phyloP scores from a whole-genome alignment of 2,797 vertebrate genomes.

The Ceryle rudis region DNA sequence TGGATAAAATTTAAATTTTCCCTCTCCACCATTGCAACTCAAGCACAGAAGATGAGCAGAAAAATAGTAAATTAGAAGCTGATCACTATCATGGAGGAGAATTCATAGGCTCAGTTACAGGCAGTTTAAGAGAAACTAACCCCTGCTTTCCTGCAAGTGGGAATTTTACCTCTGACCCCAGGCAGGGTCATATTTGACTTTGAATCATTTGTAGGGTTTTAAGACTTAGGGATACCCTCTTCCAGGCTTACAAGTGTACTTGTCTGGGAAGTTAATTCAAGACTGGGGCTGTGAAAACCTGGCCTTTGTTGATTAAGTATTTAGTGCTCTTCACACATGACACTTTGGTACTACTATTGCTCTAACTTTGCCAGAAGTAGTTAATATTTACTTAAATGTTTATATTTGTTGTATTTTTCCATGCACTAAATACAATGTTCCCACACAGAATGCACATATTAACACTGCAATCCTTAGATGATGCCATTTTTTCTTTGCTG shows the following conservation, averaged over 20 bases:
- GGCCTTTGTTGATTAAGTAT: neutral
- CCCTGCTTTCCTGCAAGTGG: neutral
- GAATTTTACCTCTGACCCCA: neutral
- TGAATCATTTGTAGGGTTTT: neutral
- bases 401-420: neutral
- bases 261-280: neutral
- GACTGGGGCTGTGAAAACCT: neutral
- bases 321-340: neutral
- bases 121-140: neutral
- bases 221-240: neutral
- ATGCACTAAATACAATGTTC: neutral
- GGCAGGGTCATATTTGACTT: neutral
- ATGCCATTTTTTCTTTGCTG: neutral
- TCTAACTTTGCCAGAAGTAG: neutral
- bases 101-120: neutral
- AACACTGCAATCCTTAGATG: neutral
- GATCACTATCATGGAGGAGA: neutral
- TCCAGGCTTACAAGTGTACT: neutral
- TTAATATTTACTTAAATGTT: neutral
- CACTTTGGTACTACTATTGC: neutral
- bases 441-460: neutral
- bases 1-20: neutral
- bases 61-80: neutral
- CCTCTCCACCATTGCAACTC: neutral
- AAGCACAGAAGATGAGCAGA: neutral